Percentiles rank a stretch among this genome's conserved stretches.
These are phyloP conservation scores for Ptychadena robeensis DNA, from an alignment of 2,797 vertebrate genomes.

Conservation along the genomic window DNA sequence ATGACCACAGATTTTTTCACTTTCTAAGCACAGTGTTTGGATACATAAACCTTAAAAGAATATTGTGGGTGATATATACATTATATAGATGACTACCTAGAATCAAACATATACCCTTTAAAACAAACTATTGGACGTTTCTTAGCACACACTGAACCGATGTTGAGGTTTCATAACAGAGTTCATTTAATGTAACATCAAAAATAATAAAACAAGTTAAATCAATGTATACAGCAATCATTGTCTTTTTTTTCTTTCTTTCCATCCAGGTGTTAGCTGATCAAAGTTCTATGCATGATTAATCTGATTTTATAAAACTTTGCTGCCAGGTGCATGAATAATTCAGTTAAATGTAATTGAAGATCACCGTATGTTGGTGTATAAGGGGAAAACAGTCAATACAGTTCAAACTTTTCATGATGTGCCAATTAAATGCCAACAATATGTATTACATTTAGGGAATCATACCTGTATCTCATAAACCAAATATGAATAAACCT, in stretches of 20 bases:
- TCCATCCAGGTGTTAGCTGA: slow-evolving; percentile 37
- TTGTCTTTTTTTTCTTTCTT: not conserved
- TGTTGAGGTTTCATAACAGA: not conserved
- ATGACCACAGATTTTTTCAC: no score
- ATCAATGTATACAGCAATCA: slow-evolving; percentile 5
- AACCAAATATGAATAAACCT: not conserved
- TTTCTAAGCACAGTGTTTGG: no score
- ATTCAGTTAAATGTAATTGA: slow-evolving; percentile 17
- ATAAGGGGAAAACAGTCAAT: not conserved
- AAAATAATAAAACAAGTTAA: slow-evolving; percentile 10
- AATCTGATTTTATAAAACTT: slow-evolving; percentile 21
- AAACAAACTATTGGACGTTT: not conserved
- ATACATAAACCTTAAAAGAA: no score
- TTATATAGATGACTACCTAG: not conserved
- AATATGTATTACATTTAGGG: not conserved
- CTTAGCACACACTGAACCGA: not conserved
- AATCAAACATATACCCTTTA: not conserved
- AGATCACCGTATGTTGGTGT: slow-evolving; percentile 2
- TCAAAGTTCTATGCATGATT: slow-evolving; percentile 33
- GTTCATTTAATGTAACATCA: slow-evolving; percentile 14
- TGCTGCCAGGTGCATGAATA: slow-evolving; percentile 41
- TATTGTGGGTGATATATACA: not conserved
- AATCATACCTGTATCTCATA: not conserved
- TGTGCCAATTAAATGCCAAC: slow-evolving; percentile 15
- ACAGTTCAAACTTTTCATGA: slow-evolving; percentile 18